phyloP scores from a whole-genome alignment of 2,888 invertebrate species.

The Catonia carolina region DNA sequence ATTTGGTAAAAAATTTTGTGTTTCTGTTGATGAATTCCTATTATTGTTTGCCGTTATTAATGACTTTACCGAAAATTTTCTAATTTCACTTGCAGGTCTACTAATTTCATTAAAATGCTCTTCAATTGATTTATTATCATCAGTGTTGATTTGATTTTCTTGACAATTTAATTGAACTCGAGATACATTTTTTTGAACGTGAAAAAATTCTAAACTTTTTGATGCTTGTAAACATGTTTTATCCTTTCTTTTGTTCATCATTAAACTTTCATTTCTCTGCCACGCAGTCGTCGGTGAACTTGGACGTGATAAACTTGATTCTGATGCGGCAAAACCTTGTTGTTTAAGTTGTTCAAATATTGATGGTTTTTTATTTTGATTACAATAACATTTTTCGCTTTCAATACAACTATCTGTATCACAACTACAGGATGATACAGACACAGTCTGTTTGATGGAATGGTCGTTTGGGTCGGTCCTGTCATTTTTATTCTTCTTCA shows the following conservation, averaged over 20 bases:
- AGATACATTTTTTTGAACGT: slow-evolving; percentile 34
- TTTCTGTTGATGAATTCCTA: slow-evolving; percentile 33
- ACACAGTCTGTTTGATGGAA: slow-evolving; percentile 5
- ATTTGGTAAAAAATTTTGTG: slow-evolving; percentile 19
- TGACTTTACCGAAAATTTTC: slow-evolving; percentile 26
- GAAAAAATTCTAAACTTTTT: slow-evolving; percentile 42
- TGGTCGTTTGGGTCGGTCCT: not conserved
- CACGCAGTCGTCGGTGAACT: slow-evolving; percentile 36
- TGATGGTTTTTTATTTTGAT: slow-evolving; percentile 33
- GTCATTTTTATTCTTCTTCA: slow-evolving; percentile 43
- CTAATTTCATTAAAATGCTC: slow-evolving; percentile 9
- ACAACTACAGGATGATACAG: slow-evolving; percentile 54
- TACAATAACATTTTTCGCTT: slow-evolving; percentile 81
- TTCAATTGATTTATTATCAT: not conserved
- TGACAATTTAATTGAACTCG: not conserved
- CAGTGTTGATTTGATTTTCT: slow-evolving; percentile 5
- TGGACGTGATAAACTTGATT: slow-evolving; percentile 35
- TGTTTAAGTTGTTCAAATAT: slow-evolving; percentile 48
- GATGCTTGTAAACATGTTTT: slow-evolving; percentile 37
- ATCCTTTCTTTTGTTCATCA: slow-evolving; percentile 34
- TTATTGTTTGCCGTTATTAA: slow-evolving; percentile 35
- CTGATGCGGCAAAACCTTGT: slow-evolving; percentile 46
- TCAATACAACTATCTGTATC: slow-evolving; percentile 83
- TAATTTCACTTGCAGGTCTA: not conserved
- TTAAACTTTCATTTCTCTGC: slow-evolving; percentile 31